A percentile compares a stretch with the other conserved stretches of the same genome.
Conservation (phyloP, 2,797 vertebrate species). For the Anabacerthia variegaticeps region DNA sequence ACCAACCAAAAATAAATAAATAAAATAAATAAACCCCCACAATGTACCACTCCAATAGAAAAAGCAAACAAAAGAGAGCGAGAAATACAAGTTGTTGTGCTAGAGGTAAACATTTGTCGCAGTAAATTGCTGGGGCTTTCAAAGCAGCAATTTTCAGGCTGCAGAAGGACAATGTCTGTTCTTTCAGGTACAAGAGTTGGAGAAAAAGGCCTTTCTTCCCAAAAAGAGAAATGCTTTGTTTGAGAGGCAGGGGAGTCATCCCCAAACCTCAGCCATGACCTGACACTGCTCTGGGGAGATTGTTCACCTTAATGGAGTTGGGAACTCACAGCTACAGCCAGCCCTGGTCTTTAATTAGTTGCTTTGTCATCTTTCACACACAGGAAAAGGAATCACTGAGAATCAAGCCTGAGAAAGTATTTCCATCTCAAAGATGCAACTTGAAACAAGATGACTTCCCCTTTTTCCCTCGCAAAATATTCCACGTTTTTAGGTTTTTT, state of each 20-base stretch:
- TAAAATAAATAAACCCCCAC: neutral
- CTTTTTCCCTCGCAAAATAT: neutral
- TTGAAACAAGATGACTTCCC: neutral
- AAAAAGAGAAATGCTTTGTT: neutral
- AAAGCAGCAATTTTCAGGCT: neutral
- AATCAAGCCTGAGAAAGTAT: neutral
- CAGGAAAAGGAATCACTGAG: neutral
- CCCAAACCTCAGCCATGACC: neutral
- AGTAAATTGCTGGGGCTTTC: conserved; percentile 9
- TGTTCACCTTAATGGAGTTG: neutral
- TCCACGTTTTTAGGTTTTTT: neutral
- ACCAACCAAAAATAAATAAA: neutral
- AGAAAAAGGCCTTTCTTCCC: neutral
- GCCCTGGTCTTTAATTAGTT: neutral
- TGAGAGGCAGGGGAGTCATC: neutral
- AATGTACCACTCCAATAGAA: neutral
- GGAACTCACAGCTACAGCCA: neutral
- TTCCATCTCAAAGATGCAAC: neutral
- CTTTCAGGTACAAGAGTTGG: neutral
- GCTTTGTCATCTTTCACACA: neutral
- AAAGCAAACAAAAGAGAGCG: neutral
- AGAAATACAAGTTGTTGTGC: neutral
- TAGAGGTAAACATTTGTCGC: neutral
- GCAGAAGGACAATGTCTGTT: neutral
- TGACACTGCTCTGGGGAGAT: neutral